Conservation (phyloP, 2,113 vertebrate genomes). For the Perca flavescens region DNA sequence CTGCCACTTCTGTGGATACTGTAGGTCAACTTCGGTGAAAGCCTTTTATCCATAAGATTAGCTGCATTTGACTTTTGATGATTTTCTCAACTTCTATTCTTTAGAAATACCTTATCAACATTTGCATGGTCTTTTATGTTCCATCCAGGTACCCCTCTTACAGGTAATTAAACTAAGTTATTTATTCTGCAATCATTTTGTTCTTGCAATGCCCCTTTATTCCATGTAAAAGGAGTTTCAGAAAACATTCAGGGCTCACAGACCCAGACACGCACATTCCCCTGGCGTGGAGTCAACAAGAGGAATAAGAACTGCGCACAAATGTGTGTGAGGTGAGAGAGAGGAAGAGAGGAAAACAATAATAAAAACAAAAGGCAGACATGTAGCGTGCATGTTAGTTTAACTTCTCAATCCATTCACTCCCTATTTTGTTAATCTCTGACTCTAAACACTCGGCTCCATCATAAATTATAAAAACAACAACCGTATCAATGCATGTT, state of each 20-base stretch:
- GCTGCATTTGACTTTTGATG: slow-evolving; percentile 6
- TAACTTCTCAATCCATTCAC: slow-evolving; percentile 44
- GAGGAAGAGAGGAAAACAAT: background rate
- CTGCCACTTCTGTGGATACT: slow-evolving; percentile 31
- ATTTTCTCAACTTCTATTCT: background rate
- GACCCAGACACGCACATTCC: background rate
- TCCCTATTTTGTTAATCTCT: slow-evolving; percentile 29
- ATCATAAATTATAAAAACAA: slow-evolving; percentile 44
- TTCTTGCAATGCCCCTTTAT: background rate
- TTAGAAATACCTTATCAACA: background rate
- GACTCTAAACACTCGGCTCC: slow-evolving; percentile 29
- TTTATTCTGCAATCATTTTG: background rate
- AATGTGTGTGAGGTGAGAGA: slow-evolving; percentile 11
- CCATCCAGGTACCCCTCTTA: background rate
- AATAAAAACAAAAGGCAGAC: slow-evolving; percentile 1
- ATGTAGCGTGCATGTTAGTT: slow-evolving; percentile 33
- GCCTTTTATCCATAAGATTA: slow-evolving; percentile 29
- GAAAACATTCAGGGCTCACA: slow-evolving; percentile 7
- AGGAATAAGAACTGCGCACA: background rate
- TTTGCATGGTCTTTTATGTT: background rate
- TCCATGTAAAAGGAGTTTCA: background rate
- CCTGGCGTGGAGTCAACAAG: slow-evolving; percentile 5
- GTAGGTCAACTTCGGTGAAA: slow-evolving; percentile 31
- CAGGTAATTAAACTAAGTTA: too few species aligned
- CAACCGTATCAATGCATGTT: slow-evolving; percentile 46